Evolutionary conservation across 2,113 vertebrate genomes (phyloP).

Genomic region (Cebus imitator): DNA sequence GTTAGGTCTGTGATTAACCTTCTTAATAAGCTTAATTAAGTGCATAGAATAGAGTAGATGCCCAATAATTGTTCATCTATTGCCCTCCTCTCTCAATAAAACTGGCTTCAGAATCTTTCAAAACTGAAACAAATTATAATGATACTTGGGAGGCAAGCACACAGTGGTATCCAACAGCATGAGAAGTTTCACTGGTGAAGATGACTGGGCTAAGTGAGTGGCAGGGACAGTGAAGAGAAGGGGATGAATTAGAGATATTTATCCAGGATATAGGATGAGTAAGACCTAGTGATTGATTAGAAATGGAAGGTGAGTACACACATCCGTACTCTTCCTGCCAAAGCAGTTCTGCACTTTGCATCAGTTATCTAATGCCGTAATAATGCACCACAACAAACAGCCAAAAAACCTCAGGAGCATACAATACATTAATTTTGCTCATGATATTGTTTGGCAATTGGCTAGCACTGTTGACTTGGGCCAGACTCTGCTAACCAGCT

Average conservation of each 20-base stretch:
- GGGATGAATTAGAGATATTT: background rate
- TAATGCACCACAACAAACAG: background rate
- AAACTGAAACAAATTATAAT: background rate
- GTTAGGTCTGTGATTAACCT: background rate
- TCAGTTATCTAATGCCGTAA: background rate
- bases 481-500: background rate
- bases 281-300: background rate
- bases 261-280: background rate
- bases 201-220: background rate
- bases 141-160: background rate
- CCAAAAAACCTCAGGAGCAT: background rate
- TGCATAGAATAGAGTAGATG: background rate
- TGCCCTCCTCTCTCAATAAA: background rate
- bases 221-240: background rate
- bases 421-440: background rate
- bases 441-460: background rate
- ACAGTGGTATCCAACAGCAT: background rate
- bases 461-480: background rate
- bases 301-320: background rate
- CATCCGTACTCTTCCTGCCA: background rate
- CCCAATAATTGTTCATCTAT: background rate
- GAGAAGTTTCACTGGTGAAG: background rate
- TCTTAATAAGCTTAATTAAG: conserved; percentile 2
- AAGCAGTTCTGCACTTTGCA: background rate
- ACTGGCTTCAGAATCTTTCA: background rate